Percentiles rank a stretch among this genome's conserved stretches.
These are phyloP conservation scores for Coregonus sp. DNA, from an alignment of 2,797 vertebrate species.

Conservation along the genomic window DNA sequence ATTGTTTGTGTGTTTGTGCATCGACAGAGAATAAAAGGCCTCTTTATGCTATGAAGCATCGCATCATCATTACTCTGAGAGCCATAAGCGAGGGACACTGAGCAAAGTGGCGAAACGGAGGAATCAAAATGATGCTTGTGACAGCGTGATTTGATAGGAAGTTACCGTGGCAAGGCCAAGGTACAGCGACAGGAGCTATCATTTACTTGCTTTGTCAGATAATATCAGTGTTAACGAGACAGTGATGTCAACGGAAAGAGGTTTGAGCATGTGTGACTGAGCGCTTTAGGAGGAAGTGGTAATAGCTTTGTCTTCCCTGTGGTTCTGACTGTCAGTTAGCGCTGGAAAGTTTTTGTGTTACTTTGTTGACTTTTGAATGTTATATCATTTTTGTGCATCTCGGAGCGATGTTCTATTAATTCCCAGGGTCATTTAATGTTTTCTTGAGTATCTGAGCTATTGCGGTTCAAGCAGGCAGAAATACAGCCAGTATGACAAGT, in stretches of 20 bases:
- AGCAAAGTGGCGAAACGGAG: neutral
- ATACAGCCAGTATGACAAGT: too few relatives aligned
- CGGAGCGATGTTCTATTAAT: too few relatives aligned
- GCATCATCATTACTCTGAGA: neutral
- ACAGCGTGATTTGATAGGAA: slow-evolving; percentile 3
- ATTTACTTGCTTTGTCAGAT: slow-evolving; percentile 34
- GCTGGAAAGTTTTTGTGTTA: neutral
- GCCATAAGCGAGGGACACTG: neutral
- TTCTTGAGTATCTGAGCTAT: too few relatives aligned
- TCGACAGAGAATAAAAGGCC: neutral
- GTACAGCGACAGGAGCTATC: slow-evolving; percentile 18
- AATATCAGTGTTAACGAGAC: slow-evolving; percentile 18
- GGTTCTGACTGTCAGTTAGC: neutral
- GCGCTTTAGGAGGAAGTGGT: slow-evolving; percentile 14
- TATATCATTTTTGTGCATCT: neutral
- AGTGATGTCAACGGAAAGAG: slow-evolving; percentile 1
- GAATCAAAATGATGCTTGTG: neutral
- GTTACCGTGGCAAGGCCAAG: neutral
- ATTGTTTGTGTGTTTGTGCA: neutral
- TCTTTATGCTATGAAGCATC: neutral
- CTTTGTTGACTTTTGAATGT: neutral
- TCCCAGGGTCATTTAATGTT: too few relatives aligned
- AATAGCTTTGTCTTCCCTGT: slow-evolving; percentile 26
- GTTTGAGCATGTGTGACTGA: slow-evolving; percentile 30
- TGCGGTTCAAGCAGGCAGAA: too few relatives aligned